phyloP scores from a whole-genome alignment of 2,113 vertebrate species.

The Grammomys dolichurus region DNA sequence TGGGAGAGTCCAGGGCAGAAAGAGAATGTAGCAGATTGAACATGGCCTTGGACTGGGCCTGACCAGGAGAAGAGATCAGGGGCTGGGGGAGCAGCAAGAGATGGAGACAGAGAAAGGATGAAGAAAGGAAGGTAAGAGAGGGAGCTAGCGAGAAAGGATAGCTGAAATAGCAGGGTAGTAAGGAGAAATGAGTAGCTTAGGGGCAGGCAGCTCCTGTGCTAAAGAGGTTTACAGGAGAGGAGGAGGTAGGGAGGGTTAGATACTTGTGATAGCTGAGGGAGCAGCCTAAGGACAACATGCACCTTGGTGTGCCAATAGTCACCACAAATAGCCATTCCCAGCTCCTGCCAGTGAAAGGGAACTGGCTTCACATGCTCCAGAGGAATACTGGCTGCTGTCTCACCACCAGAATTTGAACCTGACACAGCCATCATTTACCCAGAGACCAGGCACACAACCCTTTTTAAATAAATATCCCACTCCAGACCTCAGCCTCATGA shows the following conservation, averaged over 20 bases:
- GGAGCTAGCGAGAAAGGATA: not conserved
- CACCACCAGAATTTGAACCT: not conserved
- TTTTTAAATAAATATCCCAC: not conserved
- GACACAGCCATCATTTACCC: not conserved
- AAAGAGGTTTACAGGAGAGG: not conserved
- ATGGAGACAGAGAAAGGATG: not conserved
- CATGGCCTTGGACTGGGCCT: not conserved
- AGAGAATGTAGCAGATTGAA: not conserved
- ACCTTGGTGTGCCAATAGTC: not conserved
- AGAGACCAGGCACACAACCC: not conserved
- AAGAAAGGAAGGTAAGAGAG: not conserved
- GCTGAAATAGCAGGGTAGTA: not conserved
- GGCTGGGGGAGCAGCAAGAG: not conserved
- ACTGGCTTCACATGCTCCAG: not conserved
- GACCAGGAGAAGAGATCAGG: not conserved
- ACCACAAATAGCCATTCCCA: not conserved
- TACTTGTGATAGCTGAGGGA: not conserved
- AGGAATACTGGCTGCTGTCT: not conserved
- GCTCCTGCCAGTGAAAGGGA: no score
- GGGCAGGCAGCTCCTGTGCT: not conserved
- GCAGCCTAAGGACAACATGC: not conserved
- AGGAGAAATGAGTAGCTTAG: not conserved
- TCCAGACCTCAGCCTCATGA: not conserved
- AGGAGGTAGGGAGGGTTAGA: not conserved
- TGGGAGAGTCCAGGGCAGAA: not conserved